Conservation (phyloP, 2,797 vertebrate species). For the Aratinga solstitialis region DNA sequence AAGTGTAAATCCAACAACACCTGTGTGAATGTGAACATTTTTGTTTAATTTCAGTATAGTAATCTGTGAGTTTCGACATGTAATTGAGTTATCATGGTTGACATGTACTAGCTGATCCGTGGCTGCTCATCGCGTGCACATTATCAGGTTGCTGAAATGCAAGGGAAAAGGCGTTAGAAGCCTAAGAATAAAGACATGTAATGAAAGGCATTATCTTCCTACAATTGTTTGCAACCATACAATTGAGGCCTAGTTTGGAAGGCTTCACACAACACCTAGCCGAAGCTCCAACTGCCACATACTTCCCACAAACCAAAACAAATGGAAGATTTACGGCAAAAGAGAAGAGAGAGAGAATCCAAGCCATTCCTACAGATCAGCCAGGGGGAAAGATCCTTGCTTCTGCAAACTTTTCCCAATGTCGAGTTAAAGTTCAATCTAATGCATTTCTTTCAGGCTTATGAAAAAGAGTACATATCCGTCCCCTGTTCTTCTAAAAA, state of each 20-base stretch:
- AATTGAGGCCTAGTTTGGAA: background rate
- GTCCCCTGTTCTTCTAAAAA: background rate
- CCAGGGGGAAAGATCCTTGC: background rate
- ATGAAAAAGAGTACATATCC: background rate
- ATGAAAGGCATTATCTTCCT: background rate
- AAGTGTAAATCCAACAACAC: background rate
- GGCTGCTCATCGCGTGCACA: fast-evolving
- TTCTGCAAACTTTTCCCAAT: background rate
- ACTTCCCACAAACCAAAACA: background rate
- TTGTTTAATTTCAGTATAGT: background rate
- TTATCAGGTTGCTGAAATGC: background rate
- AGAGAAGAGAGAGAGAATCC: background rate
- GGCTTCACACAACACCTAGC: background rate
- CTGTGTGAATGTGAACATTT: background rate
- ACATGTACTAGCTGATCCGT: background rate
- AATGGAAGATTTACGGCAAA: background rate
- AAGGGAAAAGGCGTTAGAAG: background rate
- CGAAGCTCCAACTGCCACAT: background rate
- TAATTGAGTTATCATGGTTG: background rate
- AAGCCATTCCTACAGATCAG: background rate
- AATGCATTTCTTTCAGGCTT: background rate
- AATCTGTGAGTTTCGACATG: fast-evolving
- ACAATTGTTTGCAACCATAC: background rate
- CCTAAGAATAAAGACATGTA: background rate
- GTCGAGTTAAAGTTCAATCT: background rate